Base-by-base conservation (phyloP, 2,888 invertebrate species). In the Drosophila leonis region DNA sequence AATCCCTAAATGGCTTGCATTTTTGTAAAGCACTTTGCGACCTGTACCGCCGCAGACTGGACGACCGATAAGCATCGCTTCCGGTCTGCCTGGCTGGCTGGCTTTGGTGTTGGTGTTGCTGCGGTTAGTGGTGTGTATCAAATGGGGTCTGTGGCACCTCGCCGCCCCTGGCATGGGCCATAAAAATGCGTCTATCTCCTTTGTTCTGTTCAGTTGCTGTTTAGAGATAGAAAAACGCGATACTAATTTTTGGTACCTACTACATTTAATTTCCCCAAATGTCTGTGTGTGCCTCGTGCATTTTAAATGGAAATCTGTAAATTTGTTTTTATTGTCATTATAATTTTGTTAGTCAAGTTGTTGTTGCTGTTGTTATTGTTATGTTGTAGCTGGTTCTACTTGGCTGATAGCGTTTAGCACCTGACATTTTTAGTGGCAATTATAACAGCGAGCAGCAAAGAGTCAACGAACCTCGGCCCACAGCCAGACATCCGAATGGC, bases 61-160 rank as follows among this genome's bases (percentile, higher is more conserved):
- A 51, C 70, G 78, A 20, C 67, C 76, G 86, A 86, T 86, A 86
- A 86, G 86, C 86, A 86, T 86, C 88, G 88, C 86, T 86, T 86
- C 86, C 86, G 86, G 86, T 88, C 69, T 75, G 65, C 52, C 70
- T 61, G 42, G 29, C 24, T 24, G 24, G 24, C 24, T 46, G 46
- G 46, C 15, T 29, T 20, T 39, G 48, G 27, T 54, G 74, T 5
- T 71, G 65, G 20, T 67, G 67, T 49, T 70, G 75, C 75, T 72
- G 76, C 75, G 87, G 81, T 84, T 91, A 91, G 90, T 91, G 89
- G 91, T 83, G 90, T 91, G 91, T 91, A 84, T 85, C 91, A 91
- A 90, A 90, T 90, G 89, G 88, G 87, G 88, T 91, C 86, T 86
- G 80, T 84, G 83, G 83, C 90, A 91, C 90, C 90, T 89, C 75